Percentiles rank a stretch among this genome's conserved stretches.
phyloP scores from a whole-genome alignment of 2,113 vertebrate genomes.

The Candoia aspera region DNA sequence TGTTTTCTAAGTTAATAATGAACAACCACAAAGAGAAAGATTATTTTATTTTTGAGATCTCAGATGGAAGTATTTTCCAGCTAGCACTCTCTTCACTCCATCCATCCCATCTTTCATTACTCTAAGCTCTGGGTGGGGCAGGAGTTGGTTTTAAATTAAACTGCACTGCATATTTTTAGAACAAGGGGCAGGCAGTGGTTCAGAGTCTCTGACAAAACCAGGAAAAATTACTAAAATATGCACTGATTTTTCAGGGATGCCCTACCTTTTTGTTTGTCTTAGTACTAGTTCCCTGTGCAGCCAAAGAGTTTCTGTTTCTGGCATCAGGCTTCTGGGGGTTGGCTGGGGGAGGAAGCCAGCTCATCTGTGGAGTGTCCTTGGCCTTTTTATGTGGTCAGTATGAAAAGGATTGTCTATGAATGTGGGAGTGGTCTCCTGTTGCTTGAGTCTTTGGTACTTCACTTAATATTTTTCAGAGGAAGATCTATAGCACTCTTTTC shows the following conservation, averaged over 20 bases:
- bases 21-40: conserved; percentile 42
- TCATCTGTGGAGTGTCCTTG: conserved; percentile 12
- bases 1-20: conserved; percentile 45
- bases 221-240: conserved; percentile 58
- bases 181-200: conserved; percentile 36
- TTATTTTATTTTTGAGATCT: conserved; percentile 38
- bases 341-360: neutral
- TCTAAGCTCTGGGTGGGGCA: conserved; percentile 30
- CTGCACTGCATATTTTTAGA: conserved; percentile 51
- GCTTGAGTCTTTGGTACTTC: conserved; percentile 21
- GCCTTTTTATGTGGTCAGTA: conserved; percentile 17
- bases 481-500: neutral
- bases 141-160: conserved; percentile 64
- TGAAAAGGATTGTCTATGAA: conserved; percentile 19
- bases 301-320: neutral
- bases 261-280: conserved; percentile 50
- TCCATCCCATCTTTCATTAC: conserved; percentile 35
- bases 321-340: neutral
- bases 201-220: conserved; percentile 43
- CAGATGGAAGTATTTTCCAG: conserved; percentile 54
- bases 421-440: conserved; percentile 14
- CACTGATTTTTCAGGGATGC: conserved; percentile 54
- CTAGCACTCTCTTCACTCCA: conserved; percentile 49
- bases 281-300: neutral
- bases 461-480: conserved; percentile 33